Evolutionary conservation across 2,888 invertebrate genomes (phyloP), one percentile per base, ranked within the genome.

Genomic region (Luffia ferchaultella): DNA sequence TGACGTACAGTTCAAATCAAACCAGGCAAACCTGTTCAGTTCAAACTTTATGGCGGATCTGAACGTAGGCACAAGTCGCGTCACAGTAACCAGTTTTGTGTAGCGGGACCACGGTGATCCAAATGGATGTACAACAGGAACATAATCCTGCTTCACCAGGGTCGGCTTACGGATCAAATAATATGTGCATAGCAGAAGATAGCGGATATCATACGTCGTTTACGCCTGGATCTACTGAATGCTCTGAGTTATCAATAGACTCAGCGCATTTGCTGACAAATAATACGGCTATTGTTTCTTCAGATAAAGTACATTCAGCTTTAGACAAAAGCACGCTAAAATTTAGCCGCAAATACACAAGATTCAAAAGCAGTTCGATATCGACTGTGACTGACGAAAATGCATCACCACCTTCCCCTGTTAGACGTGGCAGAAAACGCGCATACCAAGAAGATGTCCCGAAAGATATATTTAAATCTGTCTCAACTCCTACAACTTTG

Each of bases 121-220:
- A n/a, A 15, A 80, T 79, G 79, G 73, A 78, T 59, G 58, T 75
- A 46, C 73, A 70, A 51, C 56, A 73, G 1, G 70, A 71, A 54
- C 66, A 67, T 50, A 70, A 73, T 46, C 62, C 72, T 52, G 58
- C 66, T 9, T 70, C 74, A 42, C 73, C 74, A 30, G 64, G 66
- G 18, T 51, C 73, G 51, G 59, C 69, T 16, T 71, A 63, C 52
- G 65, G 68, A 20, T 70, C 61, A 54, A 59, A 65, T 41, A 68
- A 65, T 54, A 68, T 69, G 57, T 72, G 67, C 57, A 72, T 66
- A 54, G 60, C 67, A n/a, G 80, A 82, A 60, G 83, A 83, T 55
- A 83, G 83, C 61, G 83, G 83, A 43, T 83, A 82, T 57, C 76
- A 79, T 52, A 79, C 80, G 46, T 73, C 76, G 1, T 74, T 68